These are phyloP conservation scores for Drosophila stalkeri DNA, from an alignment of 2,888 invertebrate species.

Conservation along the genomic window DNA sequence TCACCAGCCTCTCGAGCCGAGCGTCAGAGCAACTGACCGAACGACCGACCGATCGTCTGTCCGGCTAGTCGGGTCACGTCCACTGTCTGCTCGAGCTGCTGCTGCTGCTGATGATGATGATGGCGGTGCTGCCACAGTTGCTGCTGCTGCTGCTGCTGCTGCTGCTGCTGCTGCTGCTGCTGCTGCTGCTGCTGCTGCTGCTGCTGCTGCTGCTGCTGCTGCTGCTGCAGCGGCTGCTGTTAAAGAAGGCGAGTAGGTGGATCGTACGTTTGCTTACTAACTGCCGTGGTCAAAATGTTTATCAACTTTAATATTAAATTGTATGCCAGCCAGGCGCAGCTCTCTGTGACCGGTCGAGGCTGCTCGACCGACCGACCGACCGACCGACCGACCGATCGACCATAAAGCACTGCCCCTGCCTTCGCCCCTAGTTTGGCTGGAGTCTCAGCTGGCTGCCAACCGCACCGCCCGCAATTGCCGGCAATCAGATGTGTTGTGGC, in stretches of 20 bases:
- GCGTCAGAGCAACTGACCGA: slow-evolving; percentile 30
- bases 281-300: slow-evolving; percentile 84
- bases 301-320: slow-evolving; percentile 84
- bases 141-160: slow-evolving; percentile 46
- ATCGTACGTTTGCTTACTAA: slow-evolving; percentile 85
- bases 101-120: slow-evolving; percentile 68
- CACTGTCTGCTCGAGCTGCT: slow-evolving; percentile 44
- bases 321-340: slow-evolving; percentile 63
- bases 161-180: slow-evolving; percentile 66
- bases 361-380: slow-evolving; percentile 16
- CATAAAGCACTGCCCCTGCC: slow-evolving; percentile 58
- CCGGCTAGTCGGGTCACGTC: slow-evolving; percentile 68
- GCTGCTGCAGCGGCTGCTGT: slow-evolving; percentile 74
- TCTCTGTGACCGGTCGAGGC: slow-evolving; percentile 54
- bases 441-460: slow-evolving; percentile 58
- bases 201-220: slow-evolving; percentile 57
- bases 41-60: slow-evolving; percentile 8
- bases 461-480: slow-evolving; percentile 65
- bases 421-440: background rate
- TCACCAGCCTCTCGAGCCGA: slow-evolving; percentile 55
- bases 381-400: slow-evolving; percentile 36
- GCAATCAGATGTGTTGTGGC: slow-evolving; percentile 71
- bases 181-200: slow-evolving; percentile 53
- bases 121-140: slow-evolving; percentile 50
- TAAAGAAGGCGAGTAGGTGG: slow-evolving; percentile 84